phyloP scores from a whole-genome alignment of 2,797 vertebrate genomes.

The Balearica regulorum region DNA sequence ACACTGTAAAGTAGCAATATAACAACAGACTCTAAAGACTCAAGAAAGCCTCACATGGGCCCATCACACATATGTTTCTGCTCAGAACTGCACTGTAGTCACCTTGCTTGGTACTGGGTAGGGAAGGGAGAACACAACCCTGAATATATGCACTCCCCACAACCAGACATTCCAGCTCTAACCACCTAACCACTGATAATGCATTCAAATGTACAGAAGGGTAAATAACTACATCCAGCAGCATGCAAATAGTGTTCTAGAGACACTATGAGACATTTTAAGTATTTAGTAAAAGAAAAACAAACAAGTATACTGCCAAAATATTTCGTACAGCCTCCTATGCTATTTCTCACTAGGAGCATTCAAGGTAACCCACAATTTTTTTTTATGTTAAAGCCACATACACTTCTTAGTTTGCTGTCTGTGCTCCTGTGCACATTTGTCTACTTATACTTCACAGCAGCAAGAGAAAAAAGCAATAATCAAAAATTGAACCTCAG shows the following conservation, averaged over 20 bases:
- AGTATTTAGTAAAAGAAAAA: not conserved
- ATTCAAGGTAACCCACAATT: not conserved
- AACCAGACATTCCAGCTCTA: not conserved
- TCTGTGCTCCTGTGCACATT: not conserved
- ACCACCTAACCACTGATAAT: not conserved
- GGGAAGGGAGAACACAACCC: not conserved
- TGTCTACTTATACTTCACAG: not conserved
- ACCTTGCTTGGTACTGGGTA: not conserved
- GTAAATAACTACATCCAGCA: not conserved
- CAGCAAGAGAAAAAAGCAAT: not conserved
- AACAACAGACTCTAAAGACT: not conserved
- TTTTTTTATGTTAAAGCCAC: not conserved
- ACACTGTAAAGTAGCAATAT: not conserved
- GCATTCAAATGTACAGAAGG: not conserved
- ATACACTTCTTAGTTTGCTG: not conserved
- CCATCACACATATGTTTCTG: not conserved
- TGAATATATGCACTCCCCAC: not conserved
- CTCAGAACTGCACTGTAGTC: not conserved
- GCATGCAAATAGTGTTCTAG: not conserved
- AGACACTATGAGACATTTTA: not conserved
- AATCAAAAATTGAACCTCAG: not conserved
- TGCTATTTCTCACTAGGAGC: not conserved
- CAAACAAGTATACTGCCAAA: not conserved
- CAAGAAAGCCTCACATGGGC: not conserved
- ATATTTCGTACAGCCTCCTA: not conserved